Base-by-base conservation (phyloP, 2,888 invertebrate genomes). In the Pseudanteris insignis region DNA sequence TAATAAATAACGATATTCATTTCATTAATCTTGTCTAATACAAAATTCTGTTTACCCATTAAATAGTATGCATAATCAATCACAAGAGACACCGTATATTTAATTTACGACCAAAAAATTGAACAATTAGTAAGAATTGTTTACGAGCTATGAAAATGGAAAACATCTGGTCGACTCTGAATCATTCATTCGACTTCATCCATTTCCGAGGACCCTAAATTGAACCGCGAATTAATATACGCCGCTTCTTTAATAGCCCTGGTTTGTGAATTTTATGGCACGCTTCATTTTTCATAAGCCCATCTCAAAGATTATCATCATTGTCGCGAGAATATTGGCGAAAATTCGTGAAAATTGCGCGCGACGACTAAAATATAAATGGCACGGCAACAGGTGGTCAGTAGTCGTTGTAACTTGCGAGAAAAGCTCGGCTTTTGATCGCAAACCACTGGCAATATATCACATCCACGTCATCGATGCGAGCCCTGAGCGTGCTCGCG, bases 361-460 rank as follows among this genome's bases (percentile, higher is more conserved):
- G 48, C 32, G 46, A 14, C 38, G 62, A 58, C 74, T 75, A 70
- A 78, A 78, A 76, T 77, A 75, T 77, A 76, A 78, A 77, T 75
- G 74, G 72, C 66, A 70, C 67, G 70, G 76, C 78, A 78, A 78
- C 78, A 78, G 78, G 78, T 78, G 77, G 78, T 68, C 78, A 78
- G 76, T 75, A 70, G 70, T 69, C 68, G 70, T 72, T 71, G 71
- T 70, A 70, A 68, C 63, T 63, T 58, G 58, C 67, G 66, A 71
- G 74, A 73, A 76, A 74, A 71, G 72, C 74, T 71, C 67, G 63
- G 68, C 70, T 66, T 70, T 63, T 67, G 69, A 67, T 64, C 66
- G 53, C 65, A 50, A 55, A 47, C 63, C 62, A 59, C 62, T 48
- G 59, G 70, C 71, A 70, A 77, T 76, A 74, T 75, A 74, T 76